Conservation (phyloP, 2,888 invertebrate species). For the Dascillus cervinus region DNA sequence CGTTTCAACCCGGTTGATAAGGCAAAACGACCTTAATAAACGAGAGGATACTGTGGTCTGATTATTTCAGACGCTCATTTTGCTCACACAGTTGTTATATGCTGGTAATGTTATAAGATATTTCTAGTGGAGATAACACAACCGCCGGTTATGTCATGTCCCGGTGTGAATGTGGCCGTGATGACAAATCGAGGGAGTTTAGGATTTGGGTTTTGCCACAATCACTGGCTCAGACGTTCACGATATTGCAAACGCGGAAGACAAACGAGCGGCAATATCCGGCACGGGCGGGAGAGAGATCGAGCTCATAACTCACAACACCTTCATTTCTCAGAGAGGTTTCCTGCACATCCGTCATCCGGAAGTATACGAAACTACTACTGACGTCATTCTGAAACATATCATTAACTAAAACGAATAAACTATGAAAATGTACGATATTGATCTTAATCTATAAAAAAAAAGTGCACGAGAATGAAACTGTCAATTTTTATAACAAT, state of each 20-base stretch:
- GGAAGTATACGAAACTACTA: no score
- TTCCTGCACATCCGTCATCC: constrained; percentile 29
- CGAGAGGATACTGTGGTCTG: constrained; percentile 20
- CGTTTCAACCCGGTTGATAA: constrained; percentile 32
- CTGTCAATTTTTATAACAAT: no score
- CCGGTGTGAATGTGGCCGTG: constrained; percentile 17
- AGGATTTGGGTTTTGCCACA: constrained; percentile 33
- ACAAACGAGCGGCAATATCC: constrained; percentile 43
- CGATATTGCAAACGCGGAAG: constrained; percentile 36
- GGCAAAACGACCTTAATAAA: constrained; percentile 28
- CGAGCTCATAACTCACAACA: constrained; percentile 39
- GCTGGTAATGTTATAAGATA: constrained; percentile 16
- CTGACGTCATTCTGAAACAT: no score
- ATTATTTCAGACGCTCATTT: constrained; percentile 16
- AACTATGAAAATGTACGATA: no score
- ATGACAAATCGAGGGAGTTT: constrained; percentile 34
- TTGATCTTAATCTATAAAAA: no score
- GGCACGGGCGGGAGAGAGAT: constrained; percentile 36
- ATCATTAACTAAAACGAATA: constrained; percentile 17
- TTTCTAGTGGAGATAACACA: constrained; percentile 15
- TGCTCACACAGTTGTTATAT: constrained; percentile 8
- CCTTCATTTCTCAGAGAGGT: constrained; percentile 35
- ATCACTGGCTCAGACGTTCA: constrained; percentile 25
- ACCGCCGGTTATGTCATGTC: constrained; percentile 15
- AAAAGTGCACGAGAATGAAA: no score